A percentile compares a stretch with the other conserved stretches of the same genome.
Conservation (phyloP, 2,797 vertebrate genomes). For the Sebastes minor region DNA sequence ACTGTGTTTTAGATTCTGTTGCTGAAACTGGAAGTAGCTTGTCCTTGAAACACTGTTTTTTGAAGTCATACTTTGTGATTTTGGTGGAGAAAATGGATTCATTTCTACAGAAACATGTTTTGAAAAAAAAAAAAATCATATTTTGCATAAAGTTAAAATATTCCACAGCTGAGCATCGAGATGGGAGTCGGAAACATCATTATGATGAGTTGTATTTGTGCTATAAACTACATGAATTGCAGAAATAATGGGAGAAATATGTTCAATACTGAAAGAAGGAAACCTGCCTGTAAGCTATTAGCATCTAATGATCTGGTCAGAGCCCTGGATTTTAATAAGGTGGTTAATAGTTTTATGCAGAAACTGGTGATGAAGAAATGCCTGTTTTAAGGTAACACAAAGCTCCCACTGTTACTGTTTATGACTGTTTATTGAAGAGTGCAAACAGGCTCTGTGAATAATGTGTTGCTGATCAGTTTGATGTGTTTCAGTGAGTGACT, state of each 20-base stretch:
- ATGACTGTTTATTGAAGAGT: neutral
- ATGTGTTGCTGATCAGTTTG: neutral
- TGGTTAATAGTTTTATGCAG: neutral
- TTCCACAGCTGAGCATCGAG: neutral
- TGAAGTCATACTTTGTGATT: neutral
- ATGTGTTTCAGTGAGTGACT: neutral
- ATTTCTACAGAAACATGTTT: neutral
- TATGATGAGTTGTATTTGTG: neutral
- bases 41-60: neutral
- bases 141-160: neutral
- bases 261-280: neutral
- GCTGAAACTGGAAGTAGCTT: too few species aligned
- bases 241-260: neutral
- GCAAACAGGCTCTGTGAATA: neutral
- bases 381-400: neutral
- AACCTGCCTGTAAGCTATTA: neutral
- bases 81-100: neutral
- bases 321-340: neutral
- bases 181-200: neutral
- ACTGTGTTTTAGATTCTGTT: too few species aligned
- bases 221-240: neutral
- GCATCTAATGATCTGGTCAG: neutral
- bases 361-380: neutral
- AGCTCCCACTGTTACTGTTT: neutral
- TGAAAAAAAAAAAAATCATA: neutral